These are phyloP conservation scores for Micromussa lordhowensis DNA, from an alignment of 92 coral and sea anemone species.

Conservation along the genomic window DNA sequence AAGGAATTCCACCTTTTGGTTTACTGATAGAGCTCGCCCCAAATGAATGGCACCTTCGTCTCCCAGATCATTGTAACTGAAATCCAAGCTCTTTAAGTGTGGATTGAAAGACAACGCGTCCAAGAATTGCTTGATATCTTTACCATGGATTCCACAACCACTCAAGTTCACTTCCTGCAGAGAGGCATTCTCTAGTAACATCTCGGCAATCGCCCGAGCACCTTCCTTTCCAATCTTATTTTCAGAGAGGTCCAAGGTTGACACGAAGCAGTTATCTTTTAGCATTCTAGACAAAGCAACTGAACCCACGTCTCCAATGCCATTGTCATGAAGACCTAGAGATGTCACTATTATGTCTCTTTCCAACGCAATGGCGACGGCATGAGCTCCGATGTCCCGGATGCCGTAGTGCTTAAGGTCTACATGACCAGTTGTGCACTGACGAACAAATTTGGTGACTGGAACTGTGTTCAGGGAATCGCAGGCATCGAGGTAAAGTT, in stretches of 20 bases:
- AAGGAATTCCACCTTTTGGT: conserved; percentile 50
- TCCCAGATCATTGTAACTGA: conserved; percentile 71
- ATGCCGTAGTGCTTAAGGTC: conserved; percentile 73
- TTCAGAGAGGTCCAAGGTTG: conserved; percentile 64
- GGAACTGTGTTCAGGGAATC: conserved; percentile 38
- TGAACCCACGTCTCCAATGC: conserved; percentile 57
- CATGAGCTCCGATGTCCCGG: conserved; percentile 65
- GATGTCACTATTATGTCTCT: conserved; percentile 53
- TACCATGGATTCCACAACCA: conserved; percentile 66
- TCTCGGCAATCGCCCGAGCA: conserved; percentile 55
- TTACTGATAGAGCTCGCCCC: conserved; percentile 33
- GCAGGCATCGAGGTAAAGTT: conserved; percentile 64
- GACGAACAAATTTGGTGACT: conserved; percentile 63
- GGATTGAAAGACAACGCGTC: conserved; percentile 49
- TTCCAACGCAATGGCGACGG: conserved; percentile 69
- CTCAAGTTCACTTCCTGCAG: conserved; percentile 59
- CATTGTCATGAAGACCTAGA: conserved; percentile 65
- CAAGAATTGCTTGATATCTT: conserved; percentile 54
- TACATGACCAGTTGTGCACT: conserved; percentile 47
- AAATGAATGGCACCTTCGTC: conserved; percentile 57
- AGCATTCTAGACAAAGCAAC: conserved; percentile 60
- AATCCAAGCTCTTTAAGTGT: conserved; percentile 46
- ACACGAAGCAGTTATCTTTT: conserved; percentile 68
- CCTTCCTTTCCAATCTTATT: conserved; percentile 62
- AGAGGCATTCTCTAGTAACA: conserved; percentile 71